These are phyloP conservation scores for Prosapia bicincta DNA, from an alignment of 2,888 invertebrate species.

Conservation along the genomic window DNA sequence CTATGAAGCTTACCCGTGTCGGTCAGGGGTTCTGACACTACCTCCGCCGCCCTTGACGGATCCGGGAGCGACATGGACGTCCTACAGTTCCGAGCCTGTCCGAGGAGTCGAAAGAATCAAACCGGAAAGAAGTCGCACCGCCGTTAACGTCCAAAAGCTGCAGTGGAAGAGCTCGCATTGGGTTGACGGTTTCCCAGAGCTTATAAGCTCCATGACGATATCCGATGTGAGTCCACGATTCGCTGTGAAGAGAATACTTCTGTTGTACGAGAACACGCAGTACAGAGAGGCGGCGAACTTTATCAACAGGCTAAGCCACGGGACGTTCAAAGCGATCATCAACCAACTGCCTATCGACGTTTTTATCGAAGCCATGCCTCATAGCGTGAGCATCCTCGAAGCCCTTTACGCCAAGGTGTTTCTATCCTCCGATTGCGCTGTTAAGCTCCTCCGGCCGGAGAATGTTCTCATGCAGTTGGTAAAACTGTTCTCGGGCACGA, in stretches of 20 bases:
- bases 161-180: slow-evolving; percentile 44
- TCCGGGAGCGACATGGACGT: slow-evolving; percentile 41
- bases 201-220: slow-evolving; percentile 44
- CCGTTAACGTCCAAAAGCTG: slow-evolving; percentile 43
- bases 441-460: slow-evolving; percentile 54
- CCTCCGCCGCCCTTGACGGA: slow-evolving; percentile 42
- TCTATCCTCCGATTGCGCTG: slow-evolving; percentile 47
- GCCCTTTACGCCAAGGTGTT: slow-evolving; percentile 63
- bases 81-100: slow-evolving; percentile 40
- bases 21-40: slow-evolving; percentile 36
- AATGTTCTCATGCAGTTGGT: slow-evolving; percentile 84
- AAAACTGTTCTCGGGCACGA: slow-evolving; percentile 60
- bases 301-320: slow-evolving; percentile 72
- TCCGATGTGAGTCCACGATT: slow-evolving; percentile 47
- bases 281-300: slow-evolving; percentile 88
- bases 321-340: slow-evolving; percentile 64
- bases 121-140: slow-evolving; percentile 59
- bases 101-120: slow-evolving; percentile 67
- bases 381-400: slow-evolving; percentile 81
- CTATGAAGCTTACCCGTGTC: slow-evolving; percentile 40
- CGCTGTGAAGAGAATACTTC: slow-evolving; percentile 58
- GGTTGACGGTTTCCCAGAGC: slow-evolving; percentile 43
- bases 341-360: slow-evolving; percentile 71
- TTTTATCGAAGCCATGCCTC: slow-evolving; percentile 84
- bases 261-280: slow-evolving; percentile 83